Evolutionary conservation across 2,888 invertebrate genomes (phyloP).

Genomic region (Andrena praecox): DNA sequence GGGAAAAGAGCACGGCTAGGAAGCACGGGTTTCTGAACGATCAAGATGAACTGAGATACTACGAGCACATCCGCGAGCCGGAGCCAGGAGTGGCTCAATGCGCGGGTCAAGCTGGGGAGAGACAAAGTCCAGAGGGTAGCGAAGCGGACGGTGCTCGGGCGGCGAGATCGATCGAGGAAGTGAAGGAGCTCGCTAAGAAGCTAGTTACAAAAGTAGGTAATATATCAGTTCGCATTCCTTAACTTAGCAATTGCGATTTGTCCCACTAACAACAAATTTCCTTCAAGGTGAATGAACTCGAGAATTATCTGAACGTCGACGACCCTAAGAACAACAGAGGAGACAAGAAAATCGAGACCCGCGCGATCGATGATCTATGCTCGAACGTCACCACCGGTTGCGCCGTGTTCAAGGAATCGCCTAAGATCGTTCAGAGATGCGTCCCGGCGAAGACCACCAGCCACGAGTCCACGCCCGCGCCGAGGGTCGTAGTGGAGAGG

Average conservation of each 20-base stretch:
- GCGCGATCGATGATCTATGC: constrained; percentile 43
- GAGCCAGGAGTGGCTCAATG: neutral
- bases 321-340: neutral
- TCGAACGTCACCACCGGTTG: constrained; percentile 23
- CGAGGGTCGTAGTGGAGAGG: constrained; percentile 11
- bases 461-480: neutral
- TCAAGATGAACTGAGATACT: constrained; percentile 43
- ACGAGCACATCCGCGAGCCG: constrained; percentile 41
- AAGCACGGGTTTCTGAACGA: constrained; percentile 39
- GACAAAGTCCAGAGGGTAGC: neutral
- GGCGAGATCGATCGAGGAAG: constrained; percentile 70
- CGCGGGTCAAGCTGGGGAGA: neutral
- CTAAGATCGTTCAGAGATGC: constrained; percentile 25
- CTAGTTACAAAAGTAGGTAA: constrained; percentile 72
- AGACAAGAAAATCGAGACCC: constrained; percentile 20
- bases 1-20: constrained; percentile 14
- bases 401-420: constrained; percentile 1
- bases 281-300: constrained; percentile 66
- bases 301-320: constrained; percentile 51
- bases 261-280: constrained; percentile 2
- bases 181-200: constrained; percentile 71
- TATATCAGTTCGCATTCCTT: neutral
- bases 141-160: constrained; percentile 29
- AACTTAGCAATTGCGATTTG: neutral
- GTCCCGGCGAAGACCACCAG: neutral